Evolutionary conservation across 2,113 vertebrate species (phyloP).

Genomic region (Hyperoodon ampullatus): DNA sequence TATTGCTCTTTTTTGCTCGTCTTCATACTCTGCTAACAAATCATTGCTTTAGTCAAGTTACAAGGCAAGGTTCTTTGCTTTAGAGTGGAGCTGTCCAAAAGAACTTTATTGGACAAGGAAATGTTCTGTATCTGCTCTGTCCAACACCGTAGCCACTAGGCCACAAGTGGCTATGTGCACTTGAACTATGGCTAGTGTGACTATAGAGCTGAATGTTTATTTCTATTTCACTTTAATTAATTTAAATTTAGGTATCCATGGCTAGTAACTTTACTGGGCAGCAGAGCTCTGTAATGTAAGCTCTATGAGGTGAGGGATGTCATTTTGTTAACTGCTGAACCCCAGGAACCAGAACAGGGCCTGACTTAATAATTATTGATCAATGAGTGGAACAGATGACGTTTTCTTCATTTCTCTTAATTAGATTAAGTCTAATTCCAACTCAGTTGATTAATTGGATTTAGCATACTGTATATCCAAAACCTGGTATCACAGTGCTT

Average conservation of each 20-base stretch:
- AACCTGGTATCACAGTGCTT: background rate
- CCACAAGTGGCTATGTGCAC: too few species aligned
- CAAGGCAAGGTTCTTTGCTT: background rate
- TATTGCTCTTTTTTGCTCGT: background rate
- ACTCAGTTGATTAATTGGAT: background rate
- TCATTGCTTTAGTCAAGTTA: background rate
- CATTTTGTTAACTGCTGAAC: background rate
- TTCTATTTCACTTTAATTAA: background rate
- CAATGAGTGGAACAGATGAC: background rate
- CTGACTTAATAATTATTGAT: background rate
- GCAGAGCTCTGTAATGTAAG: background rate
- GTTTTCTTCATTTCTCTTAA: background rate
- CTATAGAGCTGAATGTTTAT: background rate
- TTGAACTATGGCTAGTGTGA: background rate
- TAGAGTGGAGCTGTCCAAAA: background rate
- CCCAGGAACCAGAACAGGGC: background rate
- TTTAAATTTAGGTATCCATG: background rate
- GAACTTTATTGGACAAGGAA: background rate
- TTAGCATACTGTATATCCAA: background rate
- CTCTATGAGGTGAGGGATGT: background rate
- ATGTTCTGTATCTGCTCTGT: background rate
- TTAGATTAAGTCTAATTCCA: background rate
- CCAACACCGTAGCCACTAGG: background rate
- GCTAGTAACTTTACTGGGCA: background rate
- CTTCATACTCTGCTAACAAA: background rate